Percentiles rank a stretch among this genome's conserved stretches.
Evolutionary conservation across 2,797 vertebrate species (phyloP).

Genomic region (Ibycter americanus): DNA sequence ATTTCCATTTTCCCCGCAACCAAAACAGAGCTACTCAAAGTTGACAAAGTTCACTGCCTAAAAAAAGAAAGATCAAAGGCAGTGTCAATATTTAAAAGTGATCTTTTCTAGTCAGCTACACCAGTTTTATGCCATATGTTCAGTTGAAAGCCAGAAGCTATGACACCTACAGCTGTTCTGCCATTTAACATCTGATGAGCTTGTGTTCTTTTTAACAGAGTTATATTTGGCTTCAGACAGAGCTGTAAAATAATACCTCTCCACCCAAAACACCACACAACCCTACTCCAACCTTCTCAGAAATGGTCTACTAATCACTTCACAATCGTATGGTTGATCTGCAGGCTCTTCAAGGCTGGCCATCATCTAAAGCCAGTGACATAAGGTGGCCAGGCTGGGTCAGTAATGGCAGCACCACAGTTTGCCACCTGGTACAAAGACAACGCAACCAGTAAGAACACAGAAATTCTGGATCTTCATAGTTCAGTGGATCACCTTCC

Average conservation of each 20-base stretch:
- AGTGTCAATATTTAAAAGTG: conserved; percentile 32
- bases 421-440: accelerated
- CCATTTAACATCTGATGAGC: conserved; percentile 35
- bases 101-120: conserved; percentile 26
- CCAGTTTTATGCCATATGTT: neutral
- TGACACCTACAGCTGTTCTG: conserved; percentile 60
- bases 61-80: conserved; percentile 35
- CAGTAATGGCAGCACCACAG: neutral
- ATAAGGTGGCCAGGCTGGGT: accelerated
- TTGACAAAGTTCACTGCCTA: neutral
- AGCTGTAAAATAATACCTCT: conserved; percentile 1
- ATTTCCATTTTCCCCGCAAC: neutral
- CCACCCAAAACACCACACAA: neutral
- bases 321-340: accelerated
- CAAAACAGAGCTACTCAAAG: neutral
- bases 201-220: conserved; percentile 10
- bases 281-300: neutral
- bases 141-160: conserved; percentile 30
- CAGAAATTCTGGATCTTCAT: neutral
- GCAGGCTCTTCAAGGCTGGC: neutral
- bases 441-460: neutral
- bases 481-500: neutral
- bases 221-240: conserved; percentile 37
- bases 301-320: neutral
- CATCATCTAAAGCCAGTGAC: neutral